Base-by-base conservation (phyloP, 2,113 vertebrate genomes). In the Chionodraco myersi region DNA sequence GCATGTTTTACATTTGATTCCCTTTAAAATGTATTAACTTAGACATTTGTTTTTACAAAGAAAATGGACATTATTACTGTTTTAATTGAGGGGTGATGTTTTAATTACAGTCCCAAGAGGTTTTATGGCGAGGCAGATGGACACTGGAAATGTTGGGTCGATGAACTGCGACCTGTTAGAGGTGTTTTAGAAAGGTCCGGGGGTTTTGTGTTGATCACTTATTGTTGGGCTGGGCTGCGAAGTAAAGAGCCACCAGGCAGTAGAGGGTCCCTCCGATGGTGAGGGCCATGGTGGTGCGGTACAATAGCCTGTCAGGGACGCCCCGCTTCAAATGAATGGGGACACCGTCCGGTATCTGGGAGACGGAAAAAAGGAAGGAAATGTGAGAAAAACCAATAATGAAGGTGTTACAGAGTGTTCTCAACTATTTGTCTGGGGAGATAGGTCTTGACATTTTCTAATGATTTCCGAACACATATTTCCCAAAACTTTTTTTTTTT, bases 251-350 rank as follows among this genome's bases (percentile, higher is more conserved):
- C 64, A 99, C 68, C 68, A 99, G 89, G 80, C 97, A 98, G 92
- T 99, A 99, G 87, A 97, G 88, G 79, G 95, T 94, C 75, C 97
- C 98, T 34, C 97, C 98, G 58, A 99, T 34, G 0, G 98, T 97
- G 76, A 99, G 95, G 53, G 96, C 97, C 98, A 99, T 97, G 36
- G 98, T 99, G 94, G 97, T 99, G 92, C 98, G 96, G 93, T 99
- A 99, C 54, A 99, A 95, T 72, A 99, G 94, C 80, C 82, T 94
- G 91, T 99, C 97, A 0, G 97, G 95, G 84, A 96, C 72, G 8
- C 97, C 97, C 4, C 96, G 90, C 82, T 99, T 99, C 91, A 99
- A 86, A 88, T 99, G 96, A 48, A 99, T 80, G 4, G 97, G 98
- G 51, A 95, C 16, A 0, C 97, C 96, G 18, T 99, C 97, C 1